Evolutionary conservation across 2,113 vertebrate genomes (phyloP).

Genomic region (Cyanistes caeruleus): DNA sequence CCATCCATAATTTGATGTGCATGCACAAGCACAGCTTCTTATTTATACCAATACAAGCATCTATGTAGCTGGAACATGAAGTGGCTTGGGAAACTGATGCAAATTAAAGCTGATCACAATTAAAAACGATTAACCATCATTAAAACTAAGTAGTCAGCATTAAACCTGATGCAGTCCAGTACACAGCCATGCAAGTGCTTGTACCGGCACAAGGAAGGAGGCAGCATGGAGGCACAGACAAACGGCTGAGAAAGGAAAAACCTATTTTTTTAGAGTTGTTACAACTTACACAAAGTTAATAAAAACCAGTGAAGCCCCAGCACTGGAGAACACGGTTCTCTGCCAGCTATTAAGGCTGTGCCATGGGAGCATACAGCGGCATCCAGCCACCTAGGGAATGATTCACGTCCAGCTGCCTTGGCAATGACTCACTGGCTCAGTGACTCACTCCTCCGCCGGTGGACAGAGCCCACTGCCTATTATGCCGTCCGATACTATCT

Average conservation of each 20-base stretch:
- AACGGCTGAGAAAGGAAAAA: background rate
- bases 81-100: background rate
- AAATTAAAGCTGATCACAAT: background rate
- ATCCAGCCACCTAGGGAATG: background rate
- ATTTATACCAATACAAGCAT: background rate
- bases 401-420: conserved; percentile 56
- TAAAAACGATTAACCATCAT: background rate
- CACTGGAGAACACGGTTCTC: background rate
- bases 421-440: conserved; percentile 20
- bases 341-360: background rate
- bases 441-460: conserved; percentile 27
- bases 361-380: background rate
- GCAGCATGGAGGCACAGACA: background rate
- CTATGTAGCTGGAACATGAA: background rate
- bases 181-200: background rate
- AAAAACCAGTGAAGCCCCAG: background rate
- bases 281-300: background rate
- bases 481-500: background rate
- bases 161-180: background rate
- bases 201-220: background rate
- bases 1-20: background rate
- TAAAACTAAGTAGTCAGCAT: background rate
- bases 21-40: background rate
- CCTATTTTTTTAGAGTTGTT: background rate
- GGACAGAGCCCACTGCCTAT: conserved; percentile 24